Base-by-base conservation (phyloP, 2,113 vertebrate genomes). In the Symphodus melops region DNA sequence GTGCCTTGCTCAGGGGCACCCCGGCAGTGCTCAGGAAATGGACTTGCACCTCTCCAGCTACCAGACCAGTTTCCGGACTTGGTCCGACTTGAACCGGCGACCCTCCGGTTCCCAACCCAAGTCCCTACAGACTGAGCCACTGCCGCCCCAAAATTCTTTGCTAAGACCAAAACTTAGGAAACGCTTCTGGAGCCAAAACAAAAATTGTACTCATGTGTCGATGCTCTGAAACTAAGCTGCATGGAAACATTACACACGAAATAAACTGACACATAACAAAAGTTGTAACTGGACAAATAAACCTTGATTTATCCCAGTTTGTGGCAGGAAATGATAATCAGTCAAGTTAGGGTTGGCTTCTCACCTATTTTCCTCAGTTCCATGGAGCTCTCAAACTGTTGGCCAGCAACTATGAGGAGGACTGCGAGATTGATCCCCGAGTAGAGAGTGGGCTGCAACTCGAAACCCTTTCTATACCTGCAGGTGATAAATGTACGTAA, bases 311-410 rank as follows among this genome's bases (percentile, higher is more conserved):
- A 2, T 44, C 17, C 44, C 17, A 7, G 21, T 41, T 16, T 13
- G 25, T 23, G 10, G 42, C 42, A 44, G 39, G 39, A 10, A 2
- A 9, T 53, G 3, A 20, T 21, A 17, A 54, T 12, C 10, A 39
- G 39, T 39, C 42, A 44, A n/a, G n/a, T n/a, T n/a, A n/a, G n/a
- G n/a, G n/a, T n/a, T n/a, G n/a, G n/a, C n/a, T n/a, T n/a, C 83
- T 95, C 88, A 99, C 98, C 97, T 91, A 98, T 98, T 92, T 97
- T 99, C 68, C 96, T 94, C 65, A 99, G 94, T 88, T 99, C 98
- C 42, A 96, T 95, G 17, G 96, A 98, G 81, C 92, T 98, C 93
- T 99, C 97, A 94, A 99, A 99, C 82, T 96, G 95, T 39, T 97
- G 96, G 6, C 97, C 98, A 20, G 97, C 88, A 49, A 96, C 96